phyloP scores from a whole-genome alignment of 2,113 vertebrate genomes.

The Trogon surrucura region DNA sequence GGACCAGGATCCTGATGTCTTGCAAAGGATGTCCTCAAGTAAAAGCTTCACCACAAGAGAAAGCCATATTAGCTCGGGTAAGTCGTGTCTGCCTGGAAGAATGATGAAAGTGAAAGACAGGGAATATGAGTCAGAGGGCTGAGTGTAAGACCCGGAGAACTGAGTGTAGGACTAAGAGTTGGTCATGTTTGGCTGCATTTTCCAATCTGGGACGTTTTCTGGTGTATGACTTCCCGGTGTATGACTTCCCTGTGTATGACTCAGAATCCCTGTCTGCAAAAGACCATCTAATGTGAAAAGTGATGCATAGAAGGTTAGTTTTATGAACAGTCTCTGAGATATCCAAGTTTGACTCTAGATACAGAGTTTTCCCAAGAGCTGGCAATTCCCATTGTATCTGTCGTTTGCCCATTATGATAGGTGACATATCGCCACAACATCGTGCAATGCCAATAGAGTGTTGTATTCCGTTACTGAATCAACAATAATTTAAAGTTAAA shows the following conservation, averaged over 20 bases:
- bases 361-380: background rate
- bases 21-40: constrained; percentile 86
- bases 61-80: background rate
- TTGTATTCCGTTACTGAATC: background rate
- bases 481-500: background rate
- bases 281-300: background rate
- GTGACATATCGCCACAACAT: background rate
- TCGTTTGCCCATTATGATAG: background rate
- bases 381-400: background rate
- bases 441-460: background rate
- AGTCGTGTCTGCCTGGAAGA: background rate
- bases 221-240: background rate
- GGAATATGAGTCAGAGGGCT: background rate
- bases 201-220: background rate
- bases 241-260: background rate
- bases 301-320: background rate
- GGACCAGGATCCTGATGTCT: constrained; percentile 86
- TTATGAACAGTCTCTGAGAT: background rate
- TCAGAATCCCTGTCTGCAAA: background rate
- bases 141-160: background rate
- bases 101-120: background rate
- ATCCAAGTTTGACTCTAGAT: background rate
- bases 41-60: constrained; percentile 83
- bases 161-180: background rate
- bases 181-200: background rate